Evolutionary conservation across 2,797 vertebrate genomes (phyloP).

Genomic region (Rhinichthys osculus): DNA sequence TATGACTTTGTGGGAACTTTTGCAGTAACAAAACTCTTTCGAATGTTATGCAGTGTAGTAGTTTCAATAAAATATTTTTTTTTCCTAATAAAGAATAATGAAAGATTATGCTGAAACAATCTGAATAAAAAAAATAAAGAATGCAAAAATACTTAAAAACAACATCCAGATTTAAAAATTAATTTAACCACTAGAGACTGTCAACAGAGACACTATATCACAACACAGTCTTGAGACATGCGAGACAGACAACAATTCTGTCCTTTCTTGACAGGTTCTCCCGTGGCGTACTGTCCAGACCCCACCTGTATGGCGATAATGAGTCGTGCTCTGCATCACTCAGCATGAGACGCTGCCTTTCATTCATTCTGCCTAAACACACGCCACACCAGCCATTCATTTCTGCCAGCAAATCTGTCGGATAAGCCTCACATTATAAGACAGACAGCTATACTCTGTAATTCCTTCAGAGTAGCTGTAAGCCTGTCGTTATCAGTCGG

Average conservation of each 20-base stretch:
- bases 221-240: not conserved
- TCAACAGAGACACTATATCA: not conserved
- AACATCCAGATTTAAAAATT: not conserved
- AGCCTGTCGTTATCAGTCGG: slow-evolving; percentile 76
- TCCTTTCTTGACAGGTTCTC: slow-evolving; percentile 57
- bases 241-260: slow-evolving; percentile 68
- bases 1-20: not conserved
- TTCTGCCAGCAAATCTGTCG: slow-evolving; percentile 69
- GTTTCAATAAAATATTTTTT: not conserved
- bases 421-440: slow-evolving; percentile 77
- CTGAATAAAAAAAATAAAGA: not conserved
- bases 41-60: not conserved
- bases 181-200: not conserved
- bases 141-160: not conserved
- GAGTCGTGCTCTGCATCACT: slow-evolving; percentile 69
- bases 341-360: slow-evolving; percentile 70
- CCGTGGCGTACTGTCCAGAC: slow-evolving; percentile 63
- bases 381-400: slow-evolving; percentile 70
- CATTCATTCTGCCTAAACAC: slow-evolving; percentile 69
- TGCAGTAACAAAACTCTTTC: not conserved
- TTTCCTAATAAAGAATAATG: not conserved
- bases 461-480: slow-evolving; percentile 81
- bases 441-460: slow-evolving; percentile 79
- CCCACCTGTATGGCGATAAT: slow-evolving; percentile 75
- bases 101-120: not conserved